Conservation (phyloP, 2,888 invertebrate species). For the Agapostemon virescens region DNA sequence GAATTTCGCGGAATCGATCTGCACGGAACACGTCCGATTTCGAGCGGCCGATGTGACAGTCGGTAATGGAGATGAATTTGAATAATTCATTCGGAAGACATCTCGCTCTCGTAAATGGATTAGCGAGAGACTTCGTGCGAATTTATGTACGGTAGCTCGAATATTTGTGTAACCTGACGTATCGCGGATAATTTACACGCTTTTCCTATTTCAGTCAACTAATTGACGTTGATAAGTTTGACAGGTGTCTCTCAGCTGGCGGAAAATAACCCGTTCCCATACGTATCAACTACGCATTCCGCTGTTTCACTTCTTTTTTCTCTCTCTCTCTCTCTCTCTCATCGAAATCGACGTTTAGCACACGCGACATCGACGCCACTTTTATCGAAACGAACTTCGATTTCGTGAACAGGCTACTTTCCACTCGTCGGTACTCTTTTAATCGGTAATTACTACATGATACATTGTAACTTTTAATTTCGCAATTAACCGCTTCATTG, state of each 20-base stretch:
- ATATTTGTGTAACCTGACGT: slow-evolving; percentile 39
- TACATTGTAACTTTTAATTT: not conserved
- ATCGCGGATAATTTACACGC: slow-evolving; percentile 63
- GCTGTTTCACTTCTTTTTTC: not conserved
- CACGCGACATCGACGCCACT: not conserved
- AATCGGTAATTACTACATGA: not conserved
- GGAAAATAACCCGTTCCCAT: slow-evolving; percentile 58
- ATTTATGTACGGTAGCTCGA: slow-evolving; percentile 5
- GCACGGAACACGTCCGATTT: not conserved
- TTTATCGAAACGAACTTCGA: not conserved
- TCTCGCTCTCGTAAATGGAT: not conserved
- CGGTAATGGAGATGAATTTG: not conserved
- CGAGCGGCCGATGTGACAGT: not conserved
- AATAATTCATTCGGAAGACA: not conserved
- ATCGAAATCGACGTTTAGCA: not conserved
- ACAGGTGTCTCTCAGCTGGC: slow-evolving; percentile 57
- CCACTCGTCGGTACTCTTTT: not conserved
- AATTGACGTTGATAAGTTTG: slow-evolving; percentile 67
- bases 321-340: no score
- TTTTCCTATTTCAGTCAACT: slow-evolving; percentile 55
- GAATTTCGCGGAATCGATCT: not conserved
- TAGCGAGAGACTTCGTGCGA: slow-evolving; percentile 29
- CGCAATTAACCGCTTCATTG: not conserved
- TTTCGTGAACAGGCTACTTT: not conserved
- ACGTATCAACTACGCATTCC: slow-evolving; percentile 18